Base-by-base conservation (phyloP, 1,140 invertebrate species). In the Psix sp. region DNA sequence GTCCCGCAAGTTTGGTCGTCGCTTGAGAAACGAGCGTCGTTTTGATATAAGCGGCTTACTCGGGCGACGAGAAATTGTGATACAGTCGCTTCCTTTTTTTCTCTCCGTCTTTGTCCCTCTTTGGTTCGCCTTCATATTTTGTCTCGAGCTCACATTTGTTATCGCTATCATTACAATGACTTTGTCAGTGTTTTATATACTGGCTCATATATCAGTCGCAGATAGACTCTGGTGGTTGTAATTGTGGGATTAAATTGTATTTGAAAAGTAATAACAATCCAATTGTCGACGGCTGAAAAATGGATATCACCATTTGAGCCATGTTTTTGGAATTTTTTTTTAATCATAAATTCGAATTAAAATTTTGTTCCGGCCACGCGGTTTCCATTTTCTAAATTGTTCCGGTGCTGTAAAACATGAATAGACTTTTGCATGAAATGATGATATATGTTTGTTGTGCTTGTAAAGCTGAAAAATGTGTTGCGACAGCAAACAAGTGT, bases 31-130 rank as follows among this genome's bases (percentile, higher is more conserved):
- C 72, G 80, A 72, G 73, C 67, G 35, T 63, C 71, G 49, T 74
- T 78, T 81, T 73, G 76, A 77, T 77, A 59, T 82, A 82, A 83
- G 80, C 82, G 71, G 82, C 79, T 83, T 84, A 82, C 46, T 70
- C 46, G 70, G 72, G 39, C 76, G 73, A 78, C 74, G 72, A 63
- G 72, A 81, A 81, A 82, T 82, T 80, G 70, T 78, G 59, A 75
- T 72, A 74, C 18, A 68, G 52, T 36, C 46, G 14, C 14, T 39
- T 39, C 20, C 13, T 42, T 26, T 10, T 43, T 39, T 54, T 24
- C 52, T 42, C 24, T 26, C 31, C 62, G 51, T 66, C 60, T 13
- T 38, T 29, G 46, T 36, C 45, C 60, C n/a, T 36, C 17, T 52
- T 40, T 57, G 31, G 35, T 38, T 67, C 20, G 43, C 49, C 49